Percentiles rank a stretch among this genome's conserved stretches.
phyloP scores from a whole-genome alignment of 2,888 invertebrate species.

The Mycalesis mineus region DNA sequence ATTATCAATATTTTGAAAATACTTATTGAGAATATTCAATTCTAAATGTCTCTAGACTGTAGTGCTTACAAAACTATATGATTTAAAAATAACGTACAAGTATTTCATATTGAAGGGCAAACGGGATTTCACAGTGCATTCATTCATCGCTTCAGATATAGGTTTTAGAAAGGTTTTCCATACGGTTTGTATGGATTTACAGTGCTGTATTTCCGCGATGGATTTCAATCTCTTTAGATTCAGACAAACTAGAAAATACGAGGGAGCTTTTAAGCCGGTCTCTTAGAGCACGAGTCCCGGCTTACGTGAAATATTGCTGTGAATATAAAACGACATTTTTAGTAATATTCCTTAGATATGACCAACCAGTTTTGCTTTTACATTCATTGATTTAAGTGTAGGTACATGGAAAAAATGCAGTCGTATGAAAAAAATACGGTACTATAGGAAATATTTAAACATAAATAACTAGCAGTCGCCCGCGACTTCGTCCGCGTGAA shows the following conservation, averaged over 20 bases:
- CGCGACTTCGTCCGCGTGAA: too few relatives aligned
- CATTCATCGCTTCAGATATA: slow-evolving; percentile 1
- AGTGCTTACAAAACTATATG: neutral
- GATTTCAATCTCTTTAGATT: slow-evolving; percentile 15
- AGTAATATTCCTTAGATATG: neutral
- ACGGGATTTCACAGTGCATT: neutral
- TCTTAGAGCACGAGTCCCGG: neutral
- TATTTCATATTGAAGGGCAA: neutral
- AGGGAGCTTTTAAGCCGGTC: slow-evolving; percentile 10
- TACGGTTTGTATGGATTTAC: slow-evolving; percentile 5
- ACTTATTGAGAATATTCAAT: too few relatives aligned
- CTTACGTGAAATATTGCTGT: neutral
- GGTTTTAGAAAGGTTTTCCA: slow-evolving; percentile 1
- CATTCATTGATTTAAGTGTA: too few relatives aligned
- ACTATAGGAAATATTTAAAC: too few relatives aligned
- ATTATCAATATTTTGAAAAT: too few relatives aligned
- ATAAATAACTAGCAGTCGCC: too few relatives aligned
- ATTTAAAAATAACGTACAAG: neutral
- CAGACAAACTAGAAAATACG: slow-evolving; percentile 14
- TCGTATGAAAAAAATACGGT: too few relatives aligned
- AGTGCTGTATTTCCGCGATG: slow-evolving; percentile 13
- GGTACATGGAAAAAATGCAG: too few relatives aligned
- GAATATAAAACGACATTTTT: neutral
- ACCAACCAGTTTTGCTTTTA: neutral
- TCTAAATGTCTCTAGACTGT: too few relatives aligned